phyloP scores from a whole-genome alignment of 2,888 invertebrate species.

The Chloromyia formosa region DNA sequence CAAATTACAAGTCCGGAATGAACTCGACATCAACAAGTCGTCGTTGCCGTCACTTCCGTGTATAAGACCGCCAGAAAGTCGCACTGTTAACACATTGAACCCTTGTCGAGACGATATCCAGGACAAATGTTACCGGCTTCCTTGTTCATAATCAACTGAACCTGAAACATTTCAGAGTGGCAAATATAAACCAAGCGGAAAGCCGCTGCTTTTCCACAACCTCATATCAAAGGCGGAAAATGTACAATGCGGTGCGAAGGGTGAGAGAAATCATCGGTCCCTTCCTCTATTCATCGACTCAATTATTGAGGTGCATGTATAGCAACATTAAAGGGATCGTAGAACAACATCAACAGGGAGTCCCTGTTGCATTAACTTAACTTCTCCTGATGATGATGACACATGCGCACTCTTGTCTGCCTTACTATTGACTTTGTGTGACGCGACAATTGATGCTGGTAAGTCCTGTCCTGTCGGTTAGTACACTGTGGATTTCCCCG shows the following conservation, averaged over 20 bases:
- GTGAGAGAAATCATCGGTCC: slow-evolving; percentile 34
- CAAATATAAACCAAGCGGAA: slow-evolving; percentile 46
- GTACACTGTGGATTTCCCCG: neutral
- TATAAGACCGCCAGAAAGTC: neutral
- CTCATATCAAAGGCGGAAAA: slow-evolving; percentile 32
- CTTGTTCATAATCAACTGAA: slow-evolving; percentile 48
- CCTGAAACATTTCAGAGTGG: slow-evolving; percentile 37
- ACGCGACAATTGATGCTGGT: slow-evolving; percentile 9
- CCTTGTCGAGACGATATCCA: slow-evolving; percentile 23
- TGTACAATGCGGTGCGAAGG: slow-evolving; percentile 34
- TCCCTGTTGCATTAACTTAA: slow-evolving; percentile 40
- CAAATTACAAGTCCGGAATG: slow-evolving; percentile 13
- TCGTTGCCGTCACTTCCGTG: neutral
- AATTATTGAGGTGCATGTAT: slow-evolving; percentile 35
- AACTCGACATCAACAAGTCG: slow-evolving; percentile 39
- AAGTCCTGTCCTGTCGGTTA: slow-evolving; percentile 19
- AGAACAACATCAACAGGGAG: slow-evolving; percentile 39
- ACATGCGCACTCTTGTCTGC: slow-evolving; percentile 17
- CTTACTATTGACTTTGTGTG: neutral
- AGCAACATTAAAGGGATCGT: slow-evolving; percentile 18
- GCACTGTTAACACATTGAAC: slow-evolving; percentile 19
- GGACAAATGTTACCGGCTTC: slow-evolving; percentile 46
- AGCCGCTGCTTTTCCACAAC: slow-evolving; percentile 23
- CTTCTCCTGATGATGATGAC: slow-evolving; percentile 18
- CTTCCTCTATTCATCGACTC: slow-evolving; percentile 20